Evolutionary conservation across 2,797 vertebrate genomes (phyloP).

Genomic region (Sciurus carolinensis): DNA sequence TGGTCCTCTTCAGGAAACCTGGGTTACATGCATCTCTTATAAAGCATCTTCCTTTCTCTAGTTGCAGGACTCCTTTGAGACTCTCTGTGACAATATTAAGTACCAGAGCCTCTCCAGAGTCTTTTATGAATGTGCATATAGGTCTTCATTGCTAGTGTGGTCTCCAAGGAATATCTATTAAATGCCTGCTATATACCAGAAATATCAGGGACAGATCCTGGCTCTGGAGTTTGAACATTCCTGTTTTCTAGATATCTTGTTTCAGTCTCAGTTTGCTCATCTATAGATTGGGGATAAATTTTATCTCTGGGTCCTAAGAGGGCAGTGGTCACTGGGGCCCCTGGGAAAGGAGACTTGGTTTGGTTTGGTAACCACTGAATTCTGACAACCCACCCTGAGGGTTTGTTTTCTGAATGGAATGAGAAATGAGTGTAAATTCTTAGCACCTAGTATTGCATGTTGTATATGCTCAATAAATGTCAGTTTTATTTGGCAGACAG

Average conservation of each 20-base stretch:
- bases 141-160: not conserved
- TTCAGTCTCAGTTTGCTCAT: not conserved
- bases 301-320: not conserved
- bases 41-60: not conserved
- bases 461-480: not conserved
- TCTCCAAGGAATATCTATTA: not conserved
- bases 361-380: not conserved
- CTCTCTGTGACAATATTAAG: conserved; percentile 99
- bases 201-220: not conserved
- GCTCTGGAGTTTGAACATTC: not conserved
- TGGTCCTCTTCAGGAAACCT: not conserved
- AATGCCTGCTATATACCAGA: not conserved
- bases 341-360: not conserved
- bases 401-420: not conserved
- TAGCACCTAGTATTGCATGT: fast-evolving
- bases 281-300: not conserved
- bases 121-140: conserved; percentile 97
- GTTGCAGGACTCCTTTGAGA: conserved; percentile 95
- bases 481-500: not conserved
- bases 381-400: not conserved
- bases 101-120: conserved; percentile 99
- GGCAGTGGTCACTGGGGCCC: not conserved
- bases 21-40: not conserved
- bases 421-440: not conserved
- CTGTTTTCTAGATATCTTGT: not conserved